Evolutionary conservation across 2,797 vertebrate genomes (phyloP), one percentile per base, ranked within the genome.

Genomic region (Mallotus villosus): DNA sequence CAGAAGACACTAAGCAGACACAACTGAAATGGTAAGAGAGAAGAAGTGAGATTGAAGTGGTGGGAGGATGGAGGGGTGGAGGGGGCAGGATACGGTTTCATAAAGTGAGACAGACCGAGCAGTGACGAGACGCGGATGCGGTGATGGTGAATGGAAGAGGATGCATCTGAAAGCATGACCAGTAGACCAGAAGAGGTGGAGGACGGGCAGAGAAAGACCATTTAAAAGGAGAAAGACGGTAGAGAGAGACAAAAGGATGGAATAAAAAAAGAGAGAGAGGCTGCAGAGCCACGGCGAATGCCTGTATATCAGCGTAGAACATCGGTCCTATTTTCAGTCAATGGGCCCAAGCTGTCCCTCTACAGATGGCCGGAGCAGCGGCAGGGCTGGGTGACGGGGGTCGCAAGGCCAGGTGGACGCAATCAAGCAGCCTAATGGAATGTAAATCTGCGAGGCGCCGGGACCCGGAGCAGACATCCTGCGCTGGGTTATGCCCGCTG

Each of bases 341-440:
- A 22, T 71, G 72, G 75, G 67, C 72, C 63, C 79, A 80, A 79
- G 82, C 85, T 79, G 78, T 82, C 68, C 72, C 76, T 69, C 66
- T 32, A 68, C 86, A 86, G 88, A 86, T 90, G 84, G 88, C 72
- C 74, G 6, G 55, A 79, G 74, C 83, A 75, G 74, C 74, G 78
- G 82, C 84, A 83, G 46, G 78, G 67, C 68, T 1, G 70, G 78
- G 72, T 84, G 85, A 84, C 78, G 67, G 67, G 85, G 76, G 76
- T 78, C 76, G 82, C 70, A 41, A 67, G 83, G 85, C 77, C 87
- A 88, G 87, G 85, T 89, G 88, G 88, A 87, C 86, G 86, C 88
- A 87, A 87, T 91, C 89, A 87, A 81, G 72, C 81, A 72, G 32
- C 86, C 81, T 86, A 91, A 89, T 89, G 86, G 82, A 86, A 91